Evolutionary conservation across 1,140 invertebrate species (phyloP).

Genomic region (Drosophila kohkoa): DNA sequence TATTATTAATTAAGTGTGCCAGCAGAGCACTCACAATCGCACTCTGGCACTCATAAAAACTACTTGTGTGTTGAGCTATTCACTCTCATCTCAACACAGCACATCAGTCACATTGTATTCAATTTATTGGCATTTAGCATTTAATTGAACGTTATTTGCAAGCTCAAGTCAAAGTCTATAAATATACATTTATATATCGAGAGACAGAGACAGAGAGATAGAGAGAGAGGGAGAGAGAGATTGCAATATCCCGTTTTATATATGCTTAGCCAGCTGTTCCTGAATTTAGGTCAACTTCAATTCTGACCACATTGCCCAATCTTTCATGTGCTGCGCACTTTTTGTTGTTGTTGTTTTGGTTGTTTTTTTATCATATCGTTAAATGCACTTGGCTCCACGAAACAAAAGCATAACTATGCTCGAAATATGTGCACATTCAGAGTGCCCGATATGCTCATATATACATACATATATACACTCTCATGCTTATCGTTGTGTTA

Average conservation of each 20-base stretch:
- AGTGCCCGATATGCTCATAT: slow-evolving; percentile 22
- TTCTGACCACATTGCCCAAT: slow-evolving; percentile 40
- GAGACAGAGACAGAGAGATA: neutral
- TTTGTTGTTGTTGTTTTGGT: neutral
- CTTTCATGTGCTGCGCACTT: slow-evolving; percentile 19
- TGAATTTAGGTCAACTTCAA: slow-evolving; percentile 54
- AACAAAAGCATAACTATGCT: slow-evolving; percentile 27
- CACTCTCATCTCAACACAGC: neutral
- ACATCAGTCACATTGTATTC: slow-evolving; percentile 25
- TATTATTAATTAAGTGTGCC: slow-evolving; percentile 65
- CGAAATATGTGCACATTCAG: slow-evolving; percentile 6
- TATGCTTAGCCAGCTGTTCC: slow-evolving; percentile 44
- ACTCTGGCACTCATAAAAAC: neutral
- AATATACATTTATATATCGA: slow-evolving; percentile 10
- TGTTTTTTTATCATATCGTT: slow-evolving; percentile 67
- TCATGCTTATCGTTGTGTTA: slow-evolving; percentile 53
- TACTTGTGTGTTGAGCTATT: neutral
- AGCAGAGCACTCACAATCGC: slow-evolving; percentile 13
- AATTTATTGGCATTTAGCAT: slow-evolving; percentile 57
- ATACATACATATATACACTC: slow-evolving; percentile 9
- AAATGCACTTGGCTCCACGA: slow-evolving; percentile 71
- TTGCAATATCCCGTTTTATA: slow-evolving; percentile 19
- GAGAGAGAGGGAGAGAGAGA: neutral
- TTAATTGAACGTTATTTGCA: slow-evolving; percentile 51
- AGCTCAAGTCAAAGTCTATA: slow-evolving; percentile 7